Evolutionary conservation across 2,797 vertebrate genomes (phyloP), one percentile per base, ranked within the genome.

Genomic region (Pangasius mekongensis): DNA sequence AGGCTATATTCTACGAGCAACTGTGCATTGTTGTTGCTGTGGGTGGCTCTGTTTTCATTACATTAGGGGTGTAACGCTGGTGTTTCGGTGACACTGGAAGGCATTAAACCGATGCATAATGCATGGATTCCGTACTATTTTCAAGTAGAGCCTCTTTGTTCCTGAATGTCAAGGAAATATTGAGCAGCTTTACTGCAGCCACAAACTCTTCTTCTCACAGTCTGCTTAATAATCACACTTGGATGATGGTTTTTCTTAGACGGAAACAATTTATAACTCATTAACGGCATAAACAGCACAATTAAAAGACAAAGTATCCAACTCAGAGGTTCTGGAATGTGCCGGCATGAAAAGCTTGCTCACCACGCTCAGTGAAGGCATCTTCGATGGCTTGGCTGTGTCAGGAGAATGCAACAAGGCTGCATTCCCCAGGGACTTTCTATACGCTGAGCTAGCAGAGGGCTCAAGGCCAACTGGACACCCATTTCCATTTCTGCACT

Each of bases 1-100:
- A 88, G 36, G 36, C 22, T 56, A 56, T 74, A 33, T 36, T 83
- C 5, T 22, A 80, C 22, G 62, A 27, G 27, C 33, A 27, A 39
- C 58, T 82, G 33, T 62, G 52, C 62, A 85, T 27, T 67, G 56
- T 73, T 54, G 22, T 62, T 58, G 80, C 52, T 71, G 82, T 88
- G 77, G n/a, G 30, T 43, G n/a, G 64, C 49, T 82, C n/a, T 64
- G 67, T 77, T 60, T 83, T 30, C 62, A 39, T 77, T 27, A 58
- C 36, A 64, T 39, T 58, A 36, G 33, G 33, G 33, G 33, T 81
- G 18, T 60, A 81, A 81, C 5, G 0, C 18, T 60, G 27, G 54
- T 24, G 78, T 60, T 36, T 81, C 1, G 0, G 30, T 36, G 1
- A 58, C 54, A 60, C 60, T 36, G 58, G 30, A 60, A 60, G 9